Base-by-base conservation (phyloP, 2,888 invertebrate species). In the Luperina nickerlii region DNA sequence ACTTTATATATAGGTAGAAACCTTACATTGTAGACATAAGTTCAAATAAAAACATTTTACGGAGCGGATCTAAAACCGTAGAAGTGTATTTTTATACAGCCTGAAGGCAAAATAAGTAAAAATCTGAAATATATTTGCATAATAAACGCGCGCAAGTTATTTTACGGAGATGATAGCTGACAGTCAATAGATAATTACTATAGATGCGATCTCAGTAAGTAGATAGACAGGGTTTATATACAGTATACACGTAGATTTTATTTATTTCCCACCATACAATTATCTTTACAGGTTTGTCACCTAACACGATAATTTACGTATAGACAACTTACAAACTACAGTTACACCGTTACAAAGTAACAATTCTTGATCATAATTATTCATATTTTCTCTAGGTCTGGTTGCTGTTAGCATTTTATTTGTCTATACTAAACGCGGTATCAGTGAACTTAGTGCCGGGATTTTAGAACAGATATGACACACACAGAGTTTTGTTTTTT, bases 31-130 rank as follows among this genome's bases (percentile, higher is more conserved):
- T 68, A 83, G 15, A 15, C 20, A 42, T 48, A 62, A 13, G 24
- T 45, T 32, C 13, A 65, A 66, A 62, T 62, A 69, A 73, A 73
- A 68, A 38, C 11, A 66, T 38, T 51, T 48, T 63, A 84, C 57
- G 74, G 32, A 75, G 57, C n/a, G n/a, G 15, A 78, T 78, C 32
- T 75, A 24, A 73, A 86, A 67, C 78, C 45, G 42, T 76, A 70
- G 67, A 24, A 62, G 27, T 57, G 65, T 45, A 74, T 68, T 82
- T 74, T 71, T 63, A 74, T 63, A 54, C 67, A 32, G 66, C 81
- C 60, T 38, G 32, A 60, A 75, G 77, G 75, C 54, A 87, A 87
- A 87, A 87, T 60, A 85, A 77, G 69, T 80, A 87, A 80, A 85
- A 80, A 77, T 80, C 77, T 62, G 74, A 73, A 72, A 72, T 24